A percentile compares a stretch with the other conserved stretches of the same genome.
phyloP scores from a whole-genome alignment of 2,113 vertebrate genomes.

The Parus major region DNA sequence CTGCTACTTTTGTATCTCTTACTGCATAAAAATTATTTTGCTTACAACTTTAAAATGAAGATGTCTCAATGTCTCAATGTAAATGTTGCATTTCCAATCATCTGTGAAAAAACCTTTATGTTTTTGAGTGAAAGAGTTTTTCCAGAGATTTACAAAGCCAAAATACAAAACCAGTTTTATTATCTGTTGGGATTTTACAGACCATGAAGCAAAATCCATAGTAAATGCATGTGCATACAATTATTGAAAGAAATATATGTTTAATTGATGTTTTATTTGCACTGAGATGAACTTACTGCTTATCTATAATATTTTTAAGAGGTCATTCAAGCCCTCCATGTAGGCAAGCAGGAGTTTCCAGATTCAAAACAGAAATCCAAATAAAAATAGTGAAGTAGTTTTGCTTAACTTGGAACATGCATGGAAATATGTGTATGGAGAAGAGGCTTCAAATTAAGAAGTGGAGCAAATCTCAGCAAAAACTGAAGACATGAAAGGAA shows the following conservation, averaged over 20 bases:
- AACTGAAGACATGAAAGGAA: neutral
- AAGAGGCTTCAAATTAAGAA: neutral
- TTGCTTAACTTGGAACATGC: neutral
- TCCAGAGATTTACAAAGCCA: neutral
- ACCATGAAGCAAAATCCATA: neutral
- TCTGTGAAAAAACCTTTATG: slow-evolving; percentile 34
- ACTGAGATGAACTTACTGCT: neutral
- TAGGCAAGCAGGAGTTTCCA: neutral
- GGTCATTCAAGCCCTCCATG: neutral
- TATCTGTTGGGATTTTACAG: neutral
- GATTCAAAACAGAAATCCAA: neutral
- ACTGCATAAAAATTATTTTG: neutral
- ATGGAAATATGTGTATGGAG: neutral
- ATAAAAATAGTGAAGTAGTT: neutral
- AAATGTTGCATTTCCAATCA: neutral
- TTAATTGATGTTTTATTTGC: neutral
- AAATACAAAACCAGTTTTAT: neutral
- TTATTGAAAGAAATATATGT: neutral
- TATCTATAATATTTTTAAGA: neutral
- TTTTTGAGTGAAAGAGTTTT: slow-evolving; percentile 47
- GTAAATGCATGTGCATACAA: neutral
- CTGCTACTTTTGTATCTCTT: neutral
- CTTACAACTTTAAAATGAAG: neutral
- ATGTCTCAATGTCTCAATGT: neutral
- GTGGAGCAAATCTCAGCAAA: neutral